Base-by-base conservation (phyloP, 2,797 vertebrate genomes). In the Acanthornis magna region DNA sequence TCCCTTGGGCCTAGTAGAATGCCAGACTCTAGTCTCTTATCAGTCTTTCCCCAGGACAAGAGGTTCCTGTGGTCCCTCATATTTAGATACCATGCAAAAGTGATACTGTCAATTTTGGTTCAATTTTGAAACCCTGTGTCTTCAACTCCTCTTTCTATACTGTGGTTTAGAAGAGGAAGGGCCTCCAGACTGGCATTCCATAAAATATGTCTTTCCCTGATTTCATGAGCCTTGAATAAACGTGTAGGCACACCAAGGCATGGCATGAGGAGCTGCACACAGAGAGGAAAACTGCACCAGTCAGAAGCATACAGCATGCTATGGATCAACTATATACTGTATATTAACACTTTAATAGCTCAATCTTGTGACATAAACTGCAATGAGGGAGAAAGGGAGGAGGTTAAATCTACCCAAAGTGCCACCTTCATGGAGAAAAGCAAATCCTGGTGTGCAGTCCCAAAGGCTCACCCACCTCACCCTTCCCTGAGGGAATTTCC, bases 1-100 rank as follows among this genome's bases (percentile, higher is more conserved):
- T 83, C 91, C 81, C 86, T 83, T 62, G 79, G 86, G 86, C 53
- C 55, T 80, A 74, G 16, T 29, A 76, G 65, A 94, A 94, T 68
- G 42, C 75, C 71, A 89, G 20, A 53, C 42, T 76, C 16, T 18
- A 83, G 20, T 61, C 58, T 91, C 84, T 91, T 89, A 91, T 47
- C 74, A 83, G 19, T 65, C 67, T 71, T 79, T 73, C 63, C 61
- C 30, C 40, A 85, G 55, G 80, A 95, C 43, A 82, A 84, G 74
- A 91, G 30, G n/a, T 62, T 91, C 65, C 67, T 90, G 60, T 53
- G 34, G 38, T 72, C 70, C 32, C 13, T 79, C 17, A 42, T 53
- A 61, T 76, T 67, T 70, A 72, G 77, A 67, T 54, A 58, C n/a
- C 51, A n/a, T 20, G 16, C 50, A 87, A 34, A 93, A 75, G n/a